Conservation (phyloP, 2,113 vertebrate species). For the Coregonus clupeaformis region DNA sequence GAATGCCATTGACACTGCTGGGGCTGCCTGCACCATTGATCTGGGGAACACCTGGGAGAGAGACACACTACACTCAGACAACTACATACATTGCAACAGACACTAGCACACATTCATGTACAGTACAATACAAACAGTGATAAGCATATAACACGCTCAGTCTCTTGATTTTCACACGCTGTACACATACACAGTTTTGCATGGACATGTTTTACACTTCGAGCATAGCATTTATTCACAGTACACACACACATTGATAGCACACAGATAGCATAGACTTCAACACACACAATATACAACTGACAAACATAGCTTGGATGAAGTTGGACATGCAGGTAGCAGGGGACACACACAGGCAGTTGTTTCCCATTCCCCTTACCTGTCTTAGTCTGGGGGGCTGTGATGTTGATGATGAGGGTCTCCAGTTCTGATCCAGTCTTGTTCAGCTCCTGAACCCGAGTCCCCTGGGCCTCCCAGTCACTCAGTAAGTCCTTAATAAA, state of each 20-base stretch:
- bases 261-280: neutral
- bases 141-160: too few species aligned
- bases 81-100: slow-evolving; percentile 17
- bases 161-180: too few species aligned
- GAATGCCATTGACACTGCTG: slow-evolving; percentile 95
- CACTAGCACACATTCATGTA: slow-evolving; percentile 19
- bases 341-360: neutral
- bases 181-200: neutral
- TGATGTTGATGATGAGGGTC: slow-evolving; percentile 86
- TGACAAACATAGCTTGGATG: slow-evolving; percentile 12
- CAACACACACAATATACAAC: slow-evolving; percentile 8
- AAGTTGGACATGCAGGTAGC: neutral
- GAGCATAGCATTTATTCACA: slow-evolving; percentile 18
- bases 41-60: slow-evolving; percentile 71
- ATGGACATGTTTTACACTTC: too few species aligned
- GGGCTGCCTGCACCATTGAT: slow-evolving; percentile 72
- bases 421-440: slow-evolving; percentile 86
- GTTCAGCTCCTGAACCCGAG: slow-evolving; percentile 83
- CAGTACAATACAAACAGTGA: neutral
- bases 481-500: slow-evolving; percentile 78
- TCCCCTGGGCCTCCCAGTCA: slow-evolving; percentile 83
- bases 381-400: slow-evolving; percentile 80
- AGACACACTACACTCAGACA: slow-evolving; percentile 57
- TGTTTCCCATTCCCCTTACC: slow-evolving; percentile 68
- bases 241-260: slow-evolving; percentile 36